Base-by-base conservation (phyloP, 2,113 vertebrate species). In the Phaethon lepturus region DNA sequence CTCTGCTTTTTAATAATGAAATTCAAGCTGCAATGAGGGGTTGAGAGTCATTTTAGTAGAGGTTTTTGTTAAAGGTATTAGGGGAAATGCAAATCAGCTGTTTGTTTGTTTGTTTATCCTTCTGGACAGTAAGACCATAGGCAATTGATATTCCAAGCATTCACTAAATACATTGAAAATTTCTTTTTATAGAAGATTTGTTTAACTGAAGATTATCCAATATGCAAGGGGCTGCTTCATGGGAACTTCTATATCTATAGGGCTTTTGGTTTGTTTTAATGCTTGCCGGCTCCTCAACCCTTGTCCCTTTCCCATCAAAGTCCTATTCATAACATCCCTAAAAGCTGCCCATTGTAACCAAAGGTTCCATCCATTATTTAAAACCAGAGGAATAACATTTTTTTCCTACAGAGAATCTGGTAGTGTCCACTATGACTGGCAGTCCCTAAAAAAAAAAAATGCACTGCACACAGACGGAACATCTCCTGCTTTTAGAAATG, bases 21-120 rank as follows among this genome's bases (percentile, higher is more conserved):
- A 94, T 96, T 79, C 84, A 90, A 58, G 31, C 77, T 77, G 67
- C 62, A 86, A 76, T 76, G 55, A 78, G 49, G 59, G 74, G 7
- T 59, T 56, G 10, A 81, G 85, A 68, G 52, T 62, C 17, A 29
- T 87, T 69, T 82, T 73, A 80, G 56, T 92, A 74, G 47, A 91
- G 38, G 55, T 11, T 95, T 96, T 79, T 93, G 47, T 72, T 73
- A 42, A 73, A 78, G 42, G 53, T 82, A 86, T 31, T 68, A 82
- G 44, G 77, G 69, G 80, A 96, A 71, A 94, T 95, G 35, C 69
- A 96, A 93, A 97, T 92, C 0, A 2, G 7, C 50, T 92, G 56
- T 83, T 90, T 90, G 52, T n/a, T 81, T 79, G 38, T 68, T 83
- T 95, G 85, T 91, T 97, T 92, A 81, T 90, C 79, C 83, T 91